Conservation (phyloP, 2,888 invertebrate species). For the Drosophila meridiana region DNA sequence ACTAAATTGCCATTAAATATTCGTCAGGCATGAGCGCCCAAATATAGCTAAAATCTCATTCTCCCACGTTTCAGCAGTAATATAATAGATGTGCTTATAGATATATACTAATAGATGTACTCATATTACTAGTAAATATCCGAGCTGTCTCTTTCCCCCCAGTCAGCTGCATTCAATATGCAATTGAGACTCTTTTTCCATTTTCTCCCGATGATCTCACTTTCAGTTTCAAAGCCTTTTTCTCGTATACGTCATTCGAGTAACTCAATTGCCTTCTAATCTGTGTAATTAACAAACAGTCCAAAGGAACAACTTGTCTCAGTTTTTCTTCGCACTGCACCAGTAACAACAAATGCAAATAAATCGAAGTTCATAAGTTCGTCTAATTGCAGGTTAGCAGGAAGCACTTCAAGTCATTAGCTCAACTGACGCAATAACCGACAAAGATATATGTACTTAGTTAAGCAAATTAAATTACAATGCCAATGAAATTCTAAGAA, state of each 20-base stretch:
- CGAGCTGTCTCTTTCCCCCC: background rate
- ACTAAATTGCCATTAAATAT: constrained; percentile 22
- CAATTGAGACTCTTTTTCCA: background rate
- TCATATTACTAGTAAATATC: constrained; percentile 13
- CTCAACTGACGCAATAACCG: constrained; percentile 22
- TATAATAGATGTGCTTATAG: background rate
- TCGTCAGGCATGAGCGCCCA: constrained; percentile 28
- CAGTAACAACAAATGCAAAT: constrained; percentile 11
- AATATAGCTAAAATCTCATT: constrained; percentile 11
- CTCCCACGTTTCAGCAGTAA: background rate
- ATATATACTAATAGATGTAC: background rate
- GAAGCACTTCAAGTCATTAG: constrained; percentile 29
- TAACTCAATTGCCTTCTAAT: constrained; percentile 17
- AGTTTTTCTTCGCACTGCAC: background rate
- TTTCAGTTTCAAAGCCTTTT: constrained; percentile 1
- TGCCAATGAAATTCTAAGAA: background rate
- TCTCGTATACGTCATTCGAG: constrained; percentile 12
- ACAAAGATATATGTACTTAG: background rate
- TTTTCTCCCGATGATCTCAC: constrained; percentile 34
- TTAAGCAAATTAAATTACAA: background rate
- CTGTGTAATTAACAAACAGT: constrained; percentile 6
- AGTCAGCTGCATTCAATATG: constrained; percentile 9
- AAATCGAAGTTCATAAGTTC: constrained; percentile 16
- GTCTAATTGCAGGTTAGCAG: constrained; percentile 27
- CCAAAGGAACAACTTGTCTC: constrained; percentile 5